phyloP scores from a whole-genome alignment of 2,888 invertebrate genomes.

The Hyppa rectilinea region DNA sequence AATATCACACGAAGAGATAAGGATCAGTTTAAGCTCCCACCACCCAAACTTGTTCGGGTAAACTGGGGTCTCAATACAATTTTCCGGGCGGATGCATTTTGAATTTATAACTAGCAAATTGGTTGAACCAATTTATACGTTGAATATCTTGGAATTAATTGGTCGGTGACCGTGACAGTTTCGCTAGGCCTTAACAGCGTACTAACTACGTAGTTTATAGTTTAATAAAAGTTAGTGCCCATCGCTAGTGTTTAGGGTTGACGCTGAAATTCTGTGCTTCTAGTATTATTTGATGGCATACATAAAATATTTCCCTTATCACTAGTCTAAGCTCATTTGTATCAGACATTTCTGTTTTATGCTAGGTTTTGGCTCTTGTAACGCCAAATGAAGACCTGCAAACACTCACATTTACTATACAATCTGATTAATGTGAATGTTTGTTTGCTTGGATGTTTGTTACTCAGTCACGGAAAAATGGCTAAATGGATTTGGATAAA shows the following conservation, averaged over 20 bases:
- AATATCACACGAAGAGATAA: constrained; percentile 68
- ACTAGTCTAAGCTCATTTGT: neutral
- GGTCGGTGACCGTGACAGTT: constrained; percentile 79
- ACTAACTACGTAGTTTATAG: constrained; percentile 63
- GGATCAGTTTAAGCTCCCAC: constrained; percentile 61
- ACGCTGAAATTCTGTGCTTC: neutral
- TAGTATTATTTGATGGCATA: neutral
- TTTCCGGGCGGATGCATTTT: constrained; percentile 89
- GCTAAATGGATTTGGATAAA: no score
- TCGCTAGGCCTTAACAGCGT: constrained; percentile 67
- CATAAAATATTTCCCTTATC: neutral
- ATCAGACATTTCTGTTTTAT: neutral
- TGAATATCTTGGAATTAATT: constrained; percentile 89
- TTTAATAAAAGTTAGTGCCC: constrained; percentile 54
- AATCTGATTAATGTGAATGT: no score
- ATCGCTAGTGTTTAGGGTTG: constrained; percentile 37
- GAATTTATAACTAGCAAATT: constrained; percentile 90
- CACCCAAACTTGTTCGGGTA: constrained; percentile 75
- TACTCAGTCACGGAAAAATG: no score
- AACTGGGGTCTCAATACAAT: constrained; percentile 87
- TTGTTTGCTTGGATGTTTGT: no score
- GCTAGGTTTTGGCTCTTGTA: neutral
- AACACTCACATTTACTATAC: no score
- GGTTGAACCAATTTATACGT: constrained; percentile 87
- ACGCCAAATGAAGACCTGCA: neutral